Conservation (phyloP, 1,140 invertebrate species). For the Drosophila grimshawi region DNA sequence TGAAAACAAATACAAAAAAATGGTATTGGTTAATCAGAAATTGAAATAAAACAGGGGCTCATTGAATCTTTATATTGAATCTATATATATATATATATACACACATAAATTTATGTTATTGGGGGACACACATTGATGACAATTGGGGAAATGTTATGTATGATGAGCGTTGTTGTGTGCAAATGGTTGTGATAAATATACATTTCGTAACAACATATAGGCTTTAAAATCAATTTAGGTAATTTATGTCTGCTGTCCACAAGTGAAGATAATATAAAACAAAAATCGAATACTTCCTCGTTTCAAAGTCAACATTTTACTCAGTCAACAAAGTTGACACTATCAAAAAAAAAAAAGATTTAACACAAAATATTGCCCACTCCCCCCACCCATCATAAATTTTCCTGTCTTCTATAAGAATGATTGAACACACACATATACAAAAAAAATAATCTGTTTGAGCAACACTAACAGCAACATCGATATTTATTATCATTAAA, state of each 20-base stretch:
- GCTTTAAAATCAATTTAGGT: constrained; percentile 32
- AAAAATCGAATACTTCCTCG: neutral
- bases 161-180: too few relatives aligned
- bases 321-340: constrained; percentile 11
- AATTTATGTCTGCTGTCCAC: constrained; percentile 6
- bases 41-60: neutral
- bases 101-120: neutral
- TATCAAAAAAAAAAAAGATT: neutral
- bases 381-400: too few relatives aligned
- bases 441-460: too few relatives aligned
- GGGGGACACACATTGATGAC: neutral
- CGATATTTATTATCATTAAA: too few relatives aligned
- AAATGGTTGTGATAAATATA: neutral
- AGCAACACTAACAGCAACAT: too few relatives aligned
- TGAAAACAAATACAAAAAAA: constrained; percentile 47
- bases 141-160: neutral
- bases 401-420: neutral
- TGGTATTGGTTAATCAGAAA: neutral
- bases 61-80: too few relatives aligned
- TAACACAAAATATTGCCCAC: too few relatives aligned
- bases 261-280: neutral
- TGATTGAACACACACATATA: neutral
- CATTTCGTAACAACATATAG: constrained; percentile 6
- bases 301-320: constrained; percentile 6
- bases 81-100: too few relatives aligned